Evolutionary conservation across 2,888 invertebrate genomes (phyloP), one percentile per base, ranked within the genome.

Genomic region (Enchytraeus crypticus): DNA sequence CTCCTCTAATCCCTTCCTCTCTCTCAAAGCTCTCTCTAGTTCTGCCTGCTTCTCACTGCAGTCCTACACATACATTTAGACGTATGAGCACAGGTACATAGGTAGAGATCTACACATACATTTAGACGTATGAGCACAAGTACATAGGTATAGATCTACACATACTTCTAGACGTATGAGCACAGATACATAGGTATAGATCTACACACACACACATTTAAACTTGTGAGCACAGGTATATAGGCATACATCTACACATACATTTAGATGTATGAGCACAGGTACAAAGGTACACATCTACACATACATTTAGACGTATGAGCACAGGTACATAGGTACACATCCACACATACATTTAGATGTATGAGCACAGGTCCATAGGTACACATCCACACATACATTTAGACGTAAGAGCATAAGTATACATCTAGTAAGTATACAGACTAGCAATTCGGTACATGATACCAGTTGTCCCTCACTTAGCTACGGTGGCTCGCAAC

Each of bases 1-100:
- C 21, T 75, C 68, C 57, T 77, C 77, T 5, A 73, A 74, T 8
- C 74, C 70, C 58, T 75, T 62, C 62, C 76, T 77, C 65, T 77
- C 77, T 61, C 77, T 64, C 4, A 76, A 47, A 14, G 73, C 71
- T 60, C 76, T 68, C 49, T 76, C 74, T 27, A 76, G 58, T 61
- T 72, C 70, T 23, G 75, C 72, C 60, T 74, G 70, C 53, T 69
- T 71, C 65, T 77, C 76, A 33, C 60, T 64, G 60, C 61, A 64
- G 46, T 62, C 62, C 64, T 64, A 53, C 38, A 53, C 33, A n/a
- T 27, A 47, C 14, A 38, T 56, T 51, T 18, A 18, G 14, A 49
- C 18, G 18, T 11, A n/a, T n/a, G 18, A n/a, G 14, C 43, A 11
- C 43, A 43, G 11, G 18, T 43, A 43, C 11, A n/a, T 14, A 43